Evolutionary conservation across 2,888 invertebrate genomes (phyloP).

Genomic region (Cataglyphis livida): DNA sequence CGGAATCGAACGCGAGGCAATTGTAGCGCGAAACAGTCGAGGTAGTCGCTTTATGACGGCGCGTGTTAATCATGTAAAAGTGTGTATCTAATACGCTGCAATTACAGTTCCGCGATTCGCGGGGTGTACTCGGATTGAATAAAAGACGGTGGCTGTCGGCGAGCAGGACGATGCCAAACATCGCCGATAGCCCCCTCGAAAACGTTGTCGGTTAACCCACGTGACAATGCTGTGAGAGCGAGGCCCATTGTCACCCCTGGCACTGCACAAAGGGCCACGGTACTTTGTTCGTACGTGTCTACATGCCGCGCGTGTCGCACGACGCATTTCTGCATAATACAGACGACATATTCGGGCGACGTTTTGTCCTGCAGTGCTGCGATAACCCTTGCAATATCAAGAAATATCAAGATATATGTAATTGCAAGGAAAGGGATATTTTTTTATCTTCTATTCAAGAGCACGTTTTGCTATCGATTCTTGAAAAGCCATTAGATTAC

Average conservation of each 20-base stretch:
- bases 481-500: background rate
- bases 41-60: conserved; percentile 8
- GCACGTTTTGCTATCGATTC: background rate
- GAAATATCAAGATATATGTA: background rate
- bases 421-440: background rate
- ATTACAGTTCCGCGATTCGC: conserved; percentile 68
- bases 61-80: conserved; percentile 60
- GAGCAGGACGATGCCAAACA: conserved; percentile 72
- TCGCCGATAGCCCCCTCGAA: conserved; percentile 66
- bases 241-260: conserved; percentile 76
- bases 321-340: conserved; percentile 81
- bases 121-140: conserved; percentile 67
- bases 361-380: conserved; percentile 36
- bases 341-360: conserved; percentile 75
- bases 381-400: conserved; percentile 6
- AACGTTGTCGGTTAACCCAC: conserved; percentile 83
- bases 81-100: conserved; percentile 64
- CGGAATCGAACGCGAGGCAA: conserved; percentile 20
- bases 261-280: conserved; percentile 72
- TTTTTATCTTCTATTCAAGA: background rate
- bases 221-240: conserved; percentile 82
- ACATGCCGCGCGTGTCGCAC: conserved; percentile 65
- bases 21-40: conserved; percentile 33
- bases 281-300: conserved; percentile 73
- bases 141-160: conserved; percentile 75